Evolutionary conservation across 2,888 invertebrate species (phyloP), one percentile per base, ranked within the genome.

Genomic region (Opisthograptis luteolata): DNA sequence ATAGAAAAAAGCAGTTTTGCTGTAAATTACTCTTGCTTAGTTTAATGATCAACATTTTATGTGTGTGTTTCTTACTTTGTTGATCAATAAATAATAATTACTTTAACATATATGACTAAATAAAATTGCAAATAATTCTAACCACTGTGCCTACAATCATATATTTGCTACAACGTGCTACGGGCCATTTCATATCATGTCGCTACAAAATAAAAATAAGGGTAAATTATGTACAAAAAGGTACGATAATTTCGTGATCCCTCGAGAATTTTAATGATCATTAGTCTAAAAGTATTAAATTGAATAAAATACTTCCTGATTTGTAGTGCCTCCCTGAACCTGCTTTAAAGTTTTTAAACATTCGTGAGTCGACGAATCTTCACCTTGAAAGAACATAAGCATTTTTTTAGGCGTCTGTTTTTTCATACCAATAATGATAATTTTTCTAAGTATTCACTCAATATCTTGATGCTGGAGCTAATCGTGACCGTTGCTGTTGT

Each of bases 371-470:
- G 75, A 79, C 84, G 43, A 49, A 71, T 85, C 82, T 81, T 87
- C 75, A 86, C 87, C 87, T 88, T 88, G 87, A 81, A 70, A 73
- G 73, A 81, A 76, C 78, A 78, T 78, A 79, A 74, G 71, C 64
- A 68, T 78, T 87, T 88, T 87, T 86, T 86, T 24, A 64, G 61
- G 55, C 59, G 71, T 73, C 68, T 71, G 76, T 84, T 86, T 86
- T 82, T 84, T 82, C 62, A 73, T 62, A 55, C 67, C 72, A 73
- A 82, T 86, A 83, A 87, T 81, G 79, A 84, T 83, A 76, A 81
- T 84, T 81, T 81, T 84, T 76, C 76, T 70, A 79, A 78, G 78
- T 79, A 74, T 84, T 83, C 83, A 79, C 84, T 83, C 81, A 84
- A 84, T 86, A 85, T 77, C 77, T 81, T 77, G 73, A 73, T 73